phyloP scores from a whole-genome alignment of 2,797 vertebrate species.

The Ctenopoma kingsleyae region DNA sequence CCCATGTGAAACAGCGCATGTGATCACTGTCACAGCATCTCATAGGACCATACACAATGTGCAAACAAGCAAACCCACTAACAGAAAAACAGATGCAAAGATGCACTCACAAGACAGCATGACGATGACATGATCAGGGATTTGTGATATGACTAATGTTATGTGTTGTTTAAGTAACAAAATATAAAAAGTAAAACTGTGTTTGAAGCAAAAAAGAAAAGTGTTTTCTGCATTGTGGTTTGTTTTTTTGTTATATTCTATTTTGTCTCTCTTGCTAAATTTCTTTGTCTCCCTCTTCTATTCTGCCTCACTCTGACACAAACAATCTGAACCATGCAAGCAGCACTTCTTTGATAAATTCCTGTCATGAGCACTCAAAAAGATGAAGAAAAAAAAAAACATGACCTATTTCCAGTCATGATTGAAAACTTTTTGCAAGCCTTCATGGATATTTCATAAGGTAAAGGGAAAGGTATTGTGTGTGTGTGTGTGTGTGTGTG shows the following conservation, averaged over 20 bases:
- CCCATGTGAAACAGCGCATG: not conserved
- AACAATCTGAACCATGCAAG: conserved; percentile 25
- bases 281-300: not conserved
- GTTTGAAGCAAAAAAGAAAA: not conserved
- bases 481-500: conserved; percentile 6
- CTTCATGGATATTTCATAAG: conserved; percentile 68
- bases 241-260: not conserved
- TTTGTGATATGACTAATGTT: not conserved
- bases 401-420: conserved; percentile 62
- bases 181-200: not conserved
- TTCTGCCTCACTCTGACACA: not conserved
- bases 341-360: conserved; percentile 34
- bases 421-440: conserved; percentile 47
- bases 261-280: not conserved
- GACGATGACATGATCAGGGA: not conserved
- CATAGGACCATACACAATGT: conserved; percentile 2
- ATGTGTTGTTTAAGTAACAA: not conserved
- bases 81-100: not conserved
- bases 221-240: not conserved
- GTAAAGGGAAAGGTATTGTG: conserved; percentile 37
- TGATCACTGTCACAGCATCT: conserved; percentile 9
- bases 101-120: not conserved
- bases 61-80: not conserved
- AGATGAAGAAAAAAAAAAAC: conserved; percentile 47
- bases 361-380: conserved; percentile 56